Conservation (phyloP, 2,113 vertebrate species). For the Leptodactylus fuscus region DNA sequence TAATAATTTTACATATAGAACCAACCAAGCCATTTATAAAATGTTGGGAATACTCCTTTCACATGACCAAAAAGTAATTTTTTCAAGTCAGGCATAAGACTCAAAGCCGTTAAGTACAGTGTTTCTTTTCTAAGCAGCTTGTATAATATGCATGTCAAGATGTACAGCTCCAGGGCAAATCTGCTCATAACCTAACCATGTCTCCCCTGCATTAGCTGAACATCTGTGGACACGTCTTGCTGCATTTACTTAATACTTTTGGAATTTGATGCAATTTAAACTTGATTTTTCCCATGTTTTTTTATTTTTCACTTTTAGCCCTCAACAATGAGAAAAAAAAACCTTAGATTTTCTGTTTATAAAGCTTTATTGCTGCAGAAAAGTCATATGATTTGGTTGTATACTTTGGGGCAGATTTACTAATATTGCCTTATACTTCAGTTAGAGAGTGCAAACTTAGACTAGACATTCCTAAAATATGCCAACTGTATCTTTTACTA, state of each 20-base stretch:
- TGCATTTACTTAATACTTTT: background rate
- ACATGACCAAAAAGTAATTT: background rate
- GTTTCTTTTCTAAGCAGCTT: background rate
- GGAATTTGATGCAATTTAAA: background rate
- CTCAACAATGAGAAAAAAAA: background rate
- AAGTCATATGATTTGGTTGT: too few relatives aligned
- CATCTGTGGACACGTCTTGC: background rate
- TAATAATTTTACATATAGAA: too few relatives aligned
- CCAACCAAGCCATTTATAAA: too few relatives aligned
- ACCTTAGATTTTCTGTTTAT: too few relatives aligned
- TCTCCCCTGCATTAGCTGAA: background rate
- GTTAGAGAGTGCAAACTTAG: too few relatives aligned
- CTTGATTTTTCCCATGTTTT: background rate
- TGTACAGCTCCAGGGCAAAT: background rate
- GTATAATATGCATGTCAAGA: background rate
- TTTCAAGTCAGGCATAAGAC: background rate
- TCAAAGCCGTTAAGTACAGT: background rate
- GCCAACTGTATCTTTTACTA: too few relatives aligned
- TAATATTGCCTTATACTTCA: too few relatives aligned
- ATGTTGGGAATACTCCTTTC: too few relatives aligned
- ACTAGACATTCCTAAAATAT: too few relatives aligned
- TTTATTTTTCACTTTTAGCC: background rate
- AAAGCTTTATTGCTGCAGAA: too few relatives aligned
- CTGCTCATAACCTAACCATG: background rate
- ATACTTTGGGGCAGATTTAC: too few relatives aligned